Percentiles rank a stretch among this genome's conserved stretches.
phyloP scores from a whole-genome alignment of 2,888 invertebrate species.

The Lasioglossum morio region DNA sequence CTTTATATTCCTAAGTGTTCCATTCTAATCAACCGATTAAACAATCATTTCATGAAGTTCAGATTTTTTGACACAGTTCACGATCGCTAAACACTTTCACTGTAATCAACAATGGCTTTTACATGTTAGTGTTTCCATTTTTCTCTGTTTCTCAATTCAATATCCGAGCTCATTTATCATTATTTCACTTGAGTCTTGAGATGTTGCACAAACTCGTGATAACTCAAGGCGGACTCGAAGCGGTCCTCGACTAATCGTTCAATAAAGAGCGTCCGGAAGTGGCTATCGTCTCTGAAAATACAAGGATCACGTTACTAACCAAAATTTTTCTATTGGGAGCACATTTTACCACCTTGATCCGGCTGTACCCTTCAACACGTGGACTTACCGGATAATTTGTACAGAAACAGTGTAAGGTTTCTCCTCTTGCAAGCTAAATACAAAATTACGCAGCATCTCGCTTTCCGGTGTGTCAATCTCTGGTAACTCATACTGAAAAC shows the following conservation, averaged over 20 bases:
- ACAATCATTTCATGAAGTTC: constrained; percentile 53
- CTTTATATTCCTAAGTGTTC: constrained; percentile 44
- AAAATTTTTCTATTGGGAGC: not conserved
- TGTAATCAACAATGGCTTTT: constrained; percentile 50
- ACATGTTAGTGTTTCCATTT: constrained; percentile 17
- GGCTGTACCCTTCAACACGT: not conserved
- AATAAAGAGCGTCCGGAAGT: constrained; percentile 91
- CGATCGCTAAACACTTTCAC: constrained; percentile 61
- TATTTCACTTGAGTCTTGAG: constrained; percentile 95
- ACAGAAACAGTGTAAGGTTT: constrained; percentile 92
- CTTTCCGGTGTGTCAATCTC: constrained; percentile 90
- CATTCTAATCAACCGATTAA: constrained; percentile 45
- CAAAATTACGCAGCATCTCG: constrained; percentile 91
- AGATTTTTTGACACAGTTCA: constrained; percentile 57
- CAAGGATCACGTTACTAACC: not conserved
- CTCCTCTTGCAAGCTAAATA: constrained; percentile 93
- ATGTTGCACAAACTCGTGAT: constrained; percentile 99
- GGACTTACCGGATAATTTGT: constrained; percentile 91
- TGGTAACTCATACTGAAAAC: constrained; percentile 90
- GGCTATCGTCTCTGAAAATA: constrained; percentile 94
- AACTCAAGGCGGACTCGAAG: constrained; percentile 96
- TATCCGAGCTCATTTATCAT: constrained; percentile 43
- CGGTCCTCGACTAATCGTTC: constrained; percentile 97
- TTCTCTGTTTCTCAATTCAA: constrained; percentile 26
- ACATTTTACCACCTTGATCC: not conserved